Percentiles rank a stretch among this genome's conserved stretches.
Evolutionary conservation across 1,140 invertebrate genomes (phyloP).

Genomic region (Tetramorium alpestre): DNA sequence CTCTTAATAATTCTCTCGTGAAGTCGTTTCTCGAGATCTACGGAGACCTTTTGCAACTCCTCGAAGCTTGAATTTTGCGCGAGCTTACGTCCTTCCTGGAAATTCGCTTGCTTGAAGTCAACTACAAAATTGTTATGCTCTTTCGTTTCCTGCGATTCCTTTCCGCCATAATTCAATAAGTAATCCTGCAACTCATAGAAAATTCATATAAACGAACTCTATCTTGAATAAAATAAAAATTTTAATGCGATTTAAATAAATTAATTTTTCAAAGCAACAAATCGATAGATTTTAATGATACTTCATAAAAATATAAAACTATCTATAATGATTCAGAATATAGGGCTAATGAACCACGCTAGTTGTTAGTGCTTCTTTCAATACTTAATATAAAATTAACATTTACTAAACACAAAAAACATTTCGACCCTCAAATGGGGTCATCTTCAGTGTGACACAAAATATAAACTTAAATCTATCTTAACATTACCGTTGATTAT

Average conservation of each 20-base stretch:
- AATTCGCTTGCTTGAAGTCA: conserved; percentile 64
- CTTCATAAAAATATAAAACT: neutral
- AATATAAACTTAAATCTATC: too few relatives aligned
- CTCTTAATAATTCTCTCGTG: conserved; percentile 77
- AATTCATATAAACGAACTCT: neutral
- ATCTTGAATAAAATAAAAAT: neutral
- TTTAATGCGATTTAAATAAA: neutral
- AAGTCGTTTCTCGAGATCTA: conserved; percentile 79
- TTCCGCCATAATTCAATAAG: conserved; percentile 26
- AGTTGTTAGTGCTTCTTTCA: too few relatives aligned
- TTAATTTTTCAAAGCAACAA: neutral
- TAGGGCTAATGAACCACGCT: too few relatives aligned
- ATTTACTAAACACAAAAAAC: too few relatives aligned
- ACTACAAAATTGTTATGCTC: conserved; percentile 56
- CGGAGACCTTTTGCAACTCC: conserved; percentile 77
- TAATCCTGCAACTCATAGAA: conserved; percentile 32
- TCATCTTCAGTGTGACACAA: too few relatives aligned
- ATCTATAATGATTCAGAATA: neutral
- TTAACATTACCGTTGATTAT: too few relatives aligned
- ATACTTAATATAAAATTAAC: too few relatives aligned
- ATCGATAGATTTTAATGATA: neutral
- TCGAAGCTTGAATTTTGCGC: conserved; percentile 69
- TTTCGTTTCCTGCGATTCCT: conserved; percentile 11
- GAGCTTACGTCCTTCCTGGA: conserved; percentile 45
- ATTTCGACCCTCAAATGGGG: too few relatives aligned